These are phyloP conservation scores for Cheilosia grossa DNA, from an alignment of 2,888 invertebrate species.

Conservation along the genomic window DNA sequence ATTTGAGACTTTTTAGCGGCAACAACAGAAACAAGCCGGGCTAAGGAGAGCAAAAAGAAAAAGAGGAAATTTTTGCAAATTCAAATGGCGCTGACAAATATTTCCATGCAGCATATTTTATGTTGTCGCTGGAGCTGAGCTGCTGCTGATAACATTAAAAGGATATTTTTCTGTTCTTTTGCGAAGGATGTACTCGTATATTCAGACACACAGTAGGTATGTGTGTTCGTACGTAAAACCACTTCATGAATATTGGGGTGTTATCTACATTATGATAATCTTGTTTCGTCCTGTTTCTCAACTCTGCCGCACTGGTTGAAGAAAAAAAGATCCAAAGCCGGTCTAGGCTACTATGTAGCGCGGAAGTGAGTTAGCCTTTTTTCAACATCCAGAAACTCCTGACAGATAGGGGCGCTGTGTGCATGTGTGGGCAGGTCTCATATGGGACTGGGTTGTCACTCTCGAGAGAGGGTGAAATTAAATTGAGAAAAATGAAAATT, in stretches of 20 bases:
- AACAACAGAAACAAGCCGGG: conserved; percentile 25
- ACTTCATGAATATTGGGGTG: conserved; percentile 74
- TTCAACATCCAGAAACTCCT: conserved; percentile 2
- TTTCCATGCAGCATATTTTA: conserved; percentile 36
- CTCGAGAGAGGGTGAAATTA: conserved; percentile 62
- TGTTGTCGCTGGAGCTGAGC: conserved; percentile 40
- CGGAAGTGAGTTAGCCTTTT: conserved; percentile 52
- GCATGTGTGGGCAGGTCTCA: conserved; percentile 2
- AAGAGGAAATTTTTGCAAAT: conserved; percentile 50
- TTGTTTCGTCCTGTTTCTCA: conserved; percentile 68
- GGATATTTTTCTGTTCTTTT: conserved; percentile 18
- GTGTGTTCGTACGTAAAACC: conserved; percentile 60
- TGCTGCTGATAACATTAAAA: conserved; percentile 70
- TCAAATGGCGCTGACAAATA: conserved; percentile 60
- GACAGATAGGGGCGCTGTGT: background rate
- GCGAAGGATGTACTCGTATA: conserved; percentile 26
- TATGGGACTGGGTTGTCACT: conserved; percentile 29
- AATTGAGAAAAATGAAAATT: conserved; percentile 70
- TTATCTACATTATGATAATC: conserved; percentile 73
- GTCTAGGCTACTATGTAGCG: background rate
- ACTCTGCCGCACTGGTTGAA: conserved; percentile 50
- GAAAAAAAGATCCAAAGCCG: conserved; percentile 40
- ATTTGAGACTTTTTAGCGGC: conserved; percentile 66
- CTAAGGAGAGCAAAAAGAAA: conserved; percentile 31
- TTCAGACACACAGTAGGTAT: background rate